Evolutionary conservation across 2,797 vertebrate species (phyloP).

Genomic region (Cygnus olor): DNA sequence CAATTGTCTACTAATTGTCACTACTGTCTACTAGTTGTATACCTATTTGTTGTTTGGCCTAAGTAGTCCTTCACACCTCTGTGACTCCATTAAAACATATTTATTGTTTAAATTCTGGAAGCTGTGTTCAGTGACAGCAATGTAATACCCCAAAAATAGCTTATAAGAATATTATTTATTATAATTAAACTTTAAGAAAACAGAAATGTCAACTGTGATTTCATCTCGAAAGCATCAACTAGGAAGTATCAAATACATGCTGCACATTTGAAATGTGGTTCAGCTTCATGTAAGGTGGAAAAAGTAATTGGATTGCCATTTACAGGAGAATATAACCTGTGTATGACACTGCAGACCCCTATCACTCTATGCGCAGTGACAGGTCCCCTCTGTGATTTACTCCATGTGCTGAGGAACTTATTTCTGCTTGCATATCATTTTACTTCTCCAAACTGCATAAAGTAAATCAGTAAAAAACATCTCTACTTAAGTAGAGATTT

Average conservation of each 20-base stretch:
- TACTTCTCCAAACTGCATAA: background rate
- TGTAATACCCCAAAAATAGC: background rate
- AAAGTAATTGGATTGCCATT: background rate
- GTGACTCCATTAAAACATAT: background rate
- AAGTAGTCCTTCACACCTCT: background rate
- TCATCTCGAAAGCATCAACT: background rate
- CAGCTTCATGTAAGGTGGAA: background rate
- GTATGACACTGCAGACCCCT: background rate
- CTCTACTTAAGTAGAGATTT: background rate
- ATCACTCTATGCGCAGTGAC: background rate
- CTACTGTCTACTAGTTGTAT: background rate
- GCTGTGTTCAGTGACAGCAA: background rate
- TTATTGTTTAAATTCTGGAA: background rate
- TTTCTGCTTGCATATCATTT: background rate
- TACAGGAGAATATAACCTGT: background rate
- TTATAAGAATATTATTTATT: background rate
- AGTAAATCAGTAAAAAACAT: background rate
- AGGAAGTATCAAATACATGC: background rate
- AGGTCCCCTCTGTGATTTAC: background rate
- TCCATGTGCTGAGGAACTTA: background rate
- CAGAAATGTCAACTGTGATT: background rate
- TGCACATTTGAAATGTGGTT: background rate
- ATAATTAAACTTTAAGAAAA: background rate
- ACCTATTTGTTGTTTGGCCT: background rate
- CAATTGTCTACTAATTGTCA: background rate